These are phyloP conservation scores for Mormyrops attenuatus DNA, from an alignment of 2,797 vertebrate genomes.

Conservation along the genomic window DNA sequence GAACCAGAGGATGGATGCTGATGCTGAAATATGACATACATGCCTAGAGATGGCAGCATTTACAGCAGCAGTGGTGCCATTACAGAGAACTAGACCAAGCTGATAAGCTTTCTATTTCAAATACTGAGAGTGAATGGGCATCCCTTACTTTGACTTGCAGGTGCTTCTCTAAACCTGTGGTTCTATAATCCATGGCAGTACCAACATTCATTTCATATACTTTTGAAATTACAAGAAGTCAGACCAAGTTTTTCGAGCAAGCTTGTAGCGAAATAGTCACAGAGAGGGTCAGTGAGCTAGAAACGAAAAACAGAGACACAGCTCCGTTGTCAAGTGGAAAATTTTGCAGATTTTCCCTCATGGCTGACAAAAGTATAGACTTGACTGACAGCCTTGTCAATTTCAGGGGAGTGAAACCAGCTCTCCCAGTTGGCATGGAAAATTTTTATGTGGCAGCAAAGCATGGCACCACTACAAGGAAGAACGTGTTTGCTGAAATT, in stretches of 20 bases:
- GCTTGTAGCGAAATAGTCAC: background rate
- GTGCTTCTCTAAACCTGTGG: background rate
- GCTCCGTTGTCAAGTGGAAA: background rate
- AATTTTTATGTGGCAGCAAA: background rate
- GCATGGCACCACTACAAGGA: background rate
- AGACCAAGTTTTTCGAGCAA: background rate
- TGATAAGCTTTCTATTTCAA: background rate
- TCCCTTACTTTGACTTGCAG: background rate
- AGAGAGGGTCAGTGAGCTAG: background rate
- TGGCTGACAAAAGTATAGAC: background rate
- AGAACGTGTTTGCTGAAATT: background rate
- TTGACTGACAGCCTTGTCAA: background rate
- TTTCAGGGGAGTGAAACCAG: background rate
- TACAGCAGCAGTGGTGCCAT: background rate
- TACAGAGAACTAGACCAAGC: background rate
- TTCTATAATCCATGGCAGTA: background rate
- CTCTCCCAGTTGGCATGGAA: background rate
- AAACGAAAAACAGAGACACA: background rate
- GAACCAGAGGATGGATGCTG: background rate
- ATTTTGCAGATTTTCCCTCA: background rate
- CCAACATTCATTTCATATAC: background rate
- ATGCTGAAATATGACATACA: background rate
- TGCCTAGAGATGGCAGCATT: background rate
- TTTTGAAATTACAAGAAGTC: background rate
- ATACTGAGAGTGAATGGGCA: background rate